Base-by-base conservation (phyloP, 2,797 vertebrate species). In the Catharus ustulatus region DNA sequence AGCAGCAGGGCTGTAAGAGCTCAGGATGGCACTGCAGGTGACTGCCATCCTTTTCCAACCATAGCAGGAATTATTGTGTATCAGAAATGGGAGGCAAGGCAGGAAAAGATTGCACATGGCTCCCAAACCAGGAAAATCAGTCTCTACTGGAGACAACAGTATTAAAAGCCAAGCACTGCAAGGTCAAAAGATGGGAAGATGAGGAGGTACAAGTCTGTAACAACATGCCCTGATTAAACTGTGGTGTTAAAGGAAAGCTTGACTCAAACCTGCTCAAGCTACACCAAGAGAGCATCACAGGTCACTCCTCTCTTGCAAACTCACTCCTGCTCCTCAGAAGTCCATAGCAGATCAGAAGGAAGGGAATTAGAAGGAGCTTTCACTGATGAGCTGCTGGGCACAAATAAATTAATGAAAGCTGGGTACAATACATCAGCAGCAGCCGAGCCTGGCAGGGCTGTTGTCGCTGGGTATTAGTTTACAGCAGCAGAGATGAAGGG, bases 341-440 rank as follows among this genome's bases (percentile, higher is more conserved):
- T 36, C 61, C 51, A 49, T 0, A 29, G 48, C 67, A 73, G 52
- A 91, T 76, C 26, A 89, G 78, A 86, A 91, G 30, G 66, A 94
- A 78, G 40, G 43, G 79, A 88, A 93, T 90, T 81, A 91, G 79
- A 85, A 94, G 49, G 63, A 69, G 40, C 22, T 91, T 90, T 81
- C 73, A 84, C 36, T 43, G 92, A 94, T 84, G 87, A 94, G 67
- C 46, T 84, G 62, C 43, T 92, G 79, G 66, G 52, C 34, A 73
- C 69, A 95, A 77, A 89, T 11, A 84, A 71, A 88, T 90, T 92
- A 93, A 89, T 86, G 79, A 81, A 63, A 80, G 69, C 89, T 91
- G 43, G 32, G 74, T 64, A 86, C 69, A 66, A 46, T 32, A 40
- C 63, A 84, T 27, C 73, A 92, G 62, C 69, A 91, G 52, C 8